Evolutionary conservation across 2,888 invertebrate genomes (phyloP).

Genomic region (Catocala fraxini): DNA sequence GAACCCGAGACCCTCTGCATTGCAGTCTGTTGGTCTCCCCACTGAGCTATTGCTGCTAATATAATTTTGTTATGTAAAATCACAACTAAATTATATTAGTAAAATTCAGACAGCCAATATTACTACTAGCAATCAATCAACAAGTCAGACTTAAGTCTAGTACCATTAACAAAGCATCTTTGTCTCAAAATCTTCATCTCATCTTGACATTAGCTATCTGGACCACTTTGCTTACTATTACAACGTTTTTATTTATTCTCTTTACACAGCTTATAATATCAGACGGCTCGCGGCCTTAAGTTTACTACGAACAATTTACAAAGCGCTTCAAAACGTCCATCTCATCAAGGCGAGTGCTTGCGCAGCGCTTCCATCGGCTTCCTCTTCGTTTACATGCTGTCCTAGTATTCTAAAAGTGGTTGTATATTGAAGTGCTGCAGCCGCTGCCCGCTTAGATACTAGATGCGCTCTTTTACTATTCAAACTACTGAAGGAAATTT

Average conservation of each 20-base stretch:
- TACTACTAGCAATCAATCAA: too few species aligned
- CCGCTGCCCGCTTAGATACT: background rate
- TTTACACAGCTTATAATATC: conserved; percentile 1
- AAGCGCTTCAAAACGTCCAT: conserved; percentile 42
- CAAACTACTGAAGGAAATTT: conserved; percentile 19
- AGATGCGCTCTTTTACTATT: conserved; percentile 32
- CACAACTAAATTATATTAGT: too few species aligned
- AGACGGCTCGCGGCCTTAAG: background rate
- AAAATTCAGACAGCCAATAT: too few species aligned
- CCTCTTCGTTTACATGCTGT: background rate
- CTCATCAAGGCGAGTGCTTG: conserved; percentile 43
- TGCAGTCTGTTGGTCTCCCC: too few species aligned
- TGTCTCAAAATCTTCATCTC: too few species aligned
- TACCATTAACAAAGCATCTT: too few species aligned
- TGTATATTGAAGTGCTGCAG: conserved; percentile 20
- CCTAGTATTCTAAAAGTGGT: background rate
- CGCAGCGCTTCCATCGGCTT: conserved; percentile 38
- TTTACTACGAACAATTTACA: conserved; percentile 39
- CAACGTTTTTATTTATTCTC: conserved; percentile 3
- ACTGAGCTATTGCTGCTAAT: too few species aligned
- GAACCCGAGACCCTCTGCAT: too few species aligned
- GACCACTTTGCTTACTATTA: too few species aligned
- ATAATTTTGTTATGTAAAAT: too few species aligned
- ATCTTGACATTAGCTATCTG: too few species aligned
- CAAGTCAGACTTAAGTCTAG: too few species aligned